phyloP scores from a whole-genome alignment of 2,888 invertebrate species.

The Meiosimyza platycephala region DNA sequence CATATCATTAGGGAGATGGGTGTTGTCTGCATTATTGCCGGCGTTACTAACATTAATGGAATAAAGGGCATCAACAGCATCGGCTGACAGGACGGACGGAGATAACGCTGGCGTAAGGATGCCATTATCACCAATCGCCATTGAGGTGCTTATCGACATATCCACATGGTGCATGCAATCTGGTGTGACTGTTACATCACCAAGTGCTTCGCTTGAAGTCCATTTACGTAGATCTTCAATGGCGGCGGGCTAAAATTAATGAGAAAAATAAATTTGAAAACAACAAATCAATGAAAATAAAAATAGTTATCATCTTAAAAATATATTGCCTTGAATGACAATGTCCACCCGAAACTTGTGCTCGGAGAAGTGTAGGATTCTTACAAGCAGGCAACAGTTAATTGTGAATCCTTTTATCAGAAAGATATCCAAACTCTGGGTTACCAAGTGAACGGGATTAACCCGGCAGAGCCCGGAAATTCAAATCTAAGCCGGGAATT shows the following conservation, averaged over 20 bases:
- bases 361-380: too few relatives aligned
- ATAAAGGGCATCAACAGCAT: slow-evolving; percentile 63
- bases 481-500: too few relatives aligned
- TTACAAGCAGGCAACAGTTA: too few relatives aligned
- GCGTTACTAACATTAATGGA: slow-evolving; percentile 61
- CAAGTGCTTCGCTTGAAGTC: slow-evolving; percentile 77
- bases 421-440: too few relatives aligned
- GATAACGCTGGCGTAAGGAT: slow-evolving; percentile 63
- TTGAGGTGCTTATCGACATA: slow-evolving; percentile 69
- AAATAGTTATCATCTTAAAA: not conserved
- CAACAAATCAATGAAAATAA: not conserved
- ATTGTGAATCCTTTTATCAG: too few relatives aligned
- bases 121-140: slow-evolving; percentile 64
- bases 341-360: too few relatives aligned
- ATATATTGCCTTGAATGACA: not conserved
- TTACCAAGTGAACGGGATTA: too few relatives aligned
- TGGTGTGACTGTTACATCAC: slow-evolving; percentile 83
- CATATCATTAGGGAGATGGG: slow-evolving; percentile 64
- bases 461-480: too few relatives aligned
- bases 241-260: slow-evolving; percentile 77
- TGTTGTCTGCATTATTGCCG: slow-evolving; percentile 52
- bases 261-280: slow-evolving; percentile 44
- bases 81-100: slow-evolving; percentile 66
- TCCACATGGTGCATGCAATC: slow-evolving; percentile 78
- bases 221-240: slow-evolving; percentile 84